Evolutionary conservation across 2,888 invertebrate species (phyloP).

Genomic region (Gymnocheta viridis): DNA sequence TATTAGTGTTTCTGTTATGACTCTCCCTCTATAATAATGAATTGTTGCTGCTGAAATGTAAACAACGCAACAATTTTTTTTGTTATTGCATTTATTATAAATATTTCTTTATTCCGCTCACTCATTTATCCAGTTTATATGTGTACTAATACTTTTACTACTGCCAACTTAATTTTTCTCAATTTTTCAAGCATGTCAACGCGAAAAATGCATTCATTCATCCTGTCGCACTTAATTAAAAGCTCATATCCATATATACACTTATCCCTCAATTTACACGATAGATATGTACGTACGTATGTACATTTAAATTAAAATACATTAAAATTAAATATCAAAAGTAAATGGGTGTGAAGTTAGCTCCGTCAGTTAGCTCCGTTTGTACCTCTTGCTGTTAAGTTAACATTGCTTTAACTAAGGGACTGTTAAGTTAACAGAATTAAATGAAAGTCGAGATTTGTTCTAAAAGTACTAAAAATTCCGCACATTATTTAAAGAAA

Average conservation of each 20-base stretch:
- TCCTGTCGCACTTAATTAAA: slow-evolving; percentile 64
- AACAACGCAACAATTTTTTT: slow-evolving; percentile 24
- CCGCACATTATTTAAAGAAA: too few relatives aligned
- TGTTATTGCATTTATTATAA: slow-evolving; percentile 13
- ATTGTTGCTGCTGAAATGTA: slow-evolving; percentile 32
- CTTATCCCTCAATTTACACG: background rate
- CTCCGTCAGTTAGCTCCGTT: too few relatives aligned
- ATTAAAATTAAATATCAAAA: too few relatives aligned
- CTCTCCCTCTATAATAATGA: slow-evolving; percentile 6
- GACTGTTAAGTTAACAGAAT: too few relatives aligned
- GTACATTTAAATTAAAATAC: too few relatives aligned
- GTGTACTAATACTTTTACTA: slow-evolving; percentile 27
- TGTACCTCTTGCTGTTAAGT: too few relatives aligned
- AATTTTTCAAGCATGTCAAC: slow-evolving; percentile 45
- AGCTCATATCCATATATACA: slow-evolving; percentile 38
- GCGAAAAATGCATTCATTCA: slow-evolving; percentile 49
- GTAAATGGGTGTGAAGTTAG: too few relatives aligned
- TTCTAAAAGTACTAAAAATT: too few relatives aligned
- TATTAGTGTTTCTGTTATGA: slow-evolving; percentile 39
- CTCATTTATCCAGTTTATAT: slow-evolving; percentile 42
- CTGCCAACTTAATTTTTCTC: slow-evolving; percentile 35
- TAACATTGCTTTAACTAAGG: too few relatives aligned
- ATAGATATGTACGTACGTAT: too few relatives aligned
- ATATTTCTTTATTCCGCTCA: slow-evolving; percentile 4
- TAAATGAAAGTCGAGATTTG: too few relatives aligned